These are phyloP conservation scores for Anser brachyrhynchus DNA, from an alignment of 2,113 vertebrate genomes.

Conservation along the genomic window DNA sequence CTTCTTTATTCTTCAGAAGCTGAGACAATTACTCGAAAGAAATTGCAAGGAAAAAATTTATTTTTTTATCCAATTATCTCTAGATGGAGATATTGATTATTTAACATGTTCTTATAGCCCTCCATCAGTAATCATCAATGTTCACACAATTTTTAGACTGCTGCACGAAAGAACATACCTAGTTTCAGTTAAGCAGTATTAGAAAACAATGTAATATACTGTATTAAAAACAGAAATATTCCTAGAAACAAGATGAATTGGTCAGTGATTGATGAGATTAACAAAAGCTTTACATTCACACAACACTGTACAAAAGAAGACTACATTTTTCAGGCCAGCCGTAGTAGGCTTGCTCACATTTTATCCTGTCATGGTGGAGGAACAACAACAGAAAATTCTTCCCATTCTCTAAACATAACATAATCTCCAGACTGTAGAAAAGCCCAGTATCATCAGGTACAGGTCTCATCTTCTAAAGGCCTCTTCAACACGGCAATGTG, in stretches of 20 bases:
- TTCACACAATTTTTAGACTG: not conserved
- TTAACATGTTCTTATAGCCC: not conserved
- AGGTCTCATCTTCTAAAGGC: not conserved
- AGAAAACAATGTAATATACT: not conserved
- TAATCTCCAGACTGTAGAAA: not conserved
- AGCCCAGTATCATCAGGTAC: not conserved
- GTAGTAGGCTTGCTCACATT: not conserved
- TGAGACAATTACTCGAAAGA: not conserved
- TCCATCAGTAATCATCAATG: not conserved
- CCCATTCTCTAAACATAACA: not conserved
- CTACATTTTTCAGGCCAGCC: not conserved
- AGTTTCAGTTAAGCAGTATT: not conserved
- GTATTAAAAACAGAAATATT: not conserved
- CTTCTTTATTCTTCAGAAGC: not conserved
- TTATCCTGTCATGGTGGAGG: not conserved
- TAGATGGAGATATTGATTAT: not conserved
- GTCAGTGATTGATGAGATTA: not conserved
- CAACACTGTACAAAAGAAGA: accelerated
- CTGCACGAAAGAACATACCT: not conserved
- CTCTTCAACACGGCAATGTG: not conserved
- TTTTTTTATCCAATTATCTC: not conserved
- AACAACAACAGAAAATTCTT: not conserved
- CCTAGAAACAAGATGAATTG: not conserved
- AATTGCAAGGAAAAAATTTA: not conserved
- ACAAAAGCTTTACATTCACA: not conserved